Conservation (phyloP, 2,113 vertebrate genomes). For the Carassius auratus region DNA sequence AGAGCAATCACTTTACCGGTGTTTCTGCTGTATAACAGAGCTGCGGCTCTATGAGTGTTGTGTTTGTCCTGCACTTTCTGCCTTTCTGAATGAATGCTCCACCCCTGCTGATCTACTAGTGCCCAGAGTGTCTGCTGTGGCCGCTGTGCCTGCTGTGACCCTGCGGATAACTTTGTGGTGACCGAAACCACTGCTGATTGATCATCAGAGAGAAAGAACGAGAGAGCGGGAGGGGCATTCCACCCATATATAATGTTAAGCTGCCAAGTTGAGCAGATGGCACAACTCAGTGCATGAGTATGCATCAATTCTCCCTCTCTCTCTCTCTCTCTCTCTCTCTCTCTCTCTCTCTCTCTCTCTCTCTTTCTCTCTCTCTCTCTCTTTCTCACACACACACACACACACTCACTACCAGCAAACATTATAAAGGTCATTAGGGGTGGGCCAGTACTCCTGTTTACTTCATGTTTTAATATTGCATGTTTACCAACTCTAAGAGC, state of each 20-base stretch:
- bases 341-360: constrained; percentile 10
- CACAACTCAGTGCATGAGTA: constrained; percentile 36
- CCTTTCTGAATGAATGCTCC: background rate
- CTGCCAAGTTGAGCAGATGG: constrained; percentile 56
- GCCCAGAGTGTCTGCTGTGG: constrained; percentile 14
- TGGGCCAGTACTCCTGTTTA: background rate
- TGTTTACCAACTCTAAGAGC: background rate
- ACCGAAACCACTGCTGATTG: constrained; percentile 39
- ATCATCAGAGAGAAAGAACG: constrained; percentile 46
- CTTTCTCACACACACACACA: background rate
- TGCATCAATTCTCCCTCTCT: constrained; percentile 14
- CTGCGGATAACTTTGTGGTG: constrained; percentile 41
- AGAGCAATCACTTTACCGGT: background rate
- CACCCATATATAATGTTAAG: constrained; percentile 41
- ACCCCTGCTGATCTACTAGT: background rate
- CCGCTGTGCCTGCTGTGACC: constrained; percentile 31
- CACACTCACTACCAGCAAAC: background rate
- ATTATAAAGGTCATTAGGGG: constrained; percentile 13
- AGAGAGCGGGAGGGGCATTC: constrained; percentile 25
- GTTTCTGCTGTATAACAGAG: background rate
- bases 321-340: constrained; percentile 19
- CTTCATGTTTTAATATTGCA: background rate
- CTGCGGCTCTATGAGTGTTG: background rate
- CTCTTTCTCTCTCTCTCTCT: background rate
- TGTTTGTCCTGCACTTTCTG: background rate